Base-by-base conservation (phyloP, 2,113 vertebrate species). In the Excalfactoria chinensis region DNA sequence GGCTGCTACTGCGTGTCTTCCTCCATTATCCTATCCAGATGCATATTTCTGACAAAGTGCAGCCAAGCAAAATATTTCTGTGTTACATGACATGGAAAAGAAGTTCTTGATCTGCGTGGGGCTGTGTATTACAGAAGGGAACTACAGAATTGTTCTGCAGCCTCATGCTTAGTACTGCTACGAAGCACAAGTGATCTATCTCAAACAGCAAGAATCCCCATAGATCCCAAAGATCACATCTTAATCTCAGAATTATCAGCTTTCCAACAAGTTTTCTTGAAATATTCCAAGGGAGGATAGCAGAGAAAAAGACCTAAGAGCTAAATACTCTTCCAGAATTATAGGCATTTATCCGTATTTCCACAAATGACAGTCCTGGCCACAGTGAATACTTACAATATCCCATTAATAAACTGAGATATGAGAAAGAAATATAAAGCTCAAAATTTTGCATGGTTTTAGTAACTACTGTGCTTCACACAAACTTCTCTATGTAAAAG, bases 161-260 rank as follows among this genome's bases (percentile, higher is more conserved):
- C 49, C 23, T 73, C 44, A 26, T 16, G 53, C 46, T 76, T 0
- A 0, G 19, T 9, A 7, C 43, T 23, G 46, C 37, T 34, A 28
- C 49, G 28, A 18, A 70, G 25, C 37, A 20, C 23, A 16, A 62
- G 41, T 13, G 51, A n/a, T 12, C 11, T 19, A 4, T 5, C 23
- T 20, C 70, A 30, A 40, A 13, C 3, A 92, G 35, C 15, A 80
- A 60, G 70, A 60, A 60, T 5, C 46, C 25, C 64, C 43, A 37
- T 2, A 4, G 78, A 14, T 49, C 23, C 14, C 34, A 44, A 5
- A 69, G 48, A 49, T 23, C 48, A 51, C 6, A 40, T 7, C 14
- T 44, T 12, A 51, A 46, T 18, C 41, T 62, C 32, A 41, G 34
- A 71, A 49, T 30, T 46, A 70, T 3, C 40, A 66, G 22, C 7